These are phyloP conservation scores for Biston stratarius DNA, from an alignment of 2,888 invertebrate species.

Conservation along the genomic window DNA sequence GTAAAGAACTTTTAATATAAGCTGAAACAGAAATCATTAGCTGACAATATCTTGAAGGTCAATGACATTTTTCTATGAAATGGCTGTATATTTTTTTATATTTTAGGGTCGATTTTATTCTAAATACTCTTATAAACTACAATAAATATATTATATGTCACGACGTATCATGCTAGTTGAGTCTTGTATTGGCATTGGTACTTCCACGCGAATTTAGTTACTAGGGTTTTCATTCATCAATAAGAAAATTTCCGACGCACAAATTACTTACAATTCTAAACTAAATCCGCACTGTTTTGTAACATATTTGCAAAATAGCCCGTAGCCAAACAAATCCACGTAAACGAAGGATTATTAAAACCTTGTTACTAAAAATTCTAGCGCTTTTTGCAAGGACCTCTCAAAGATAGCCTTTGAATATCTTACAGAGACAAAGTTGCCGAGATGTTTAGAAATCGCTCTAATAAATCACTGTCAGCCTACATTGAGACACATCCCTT, in stretches of 20 bases:
- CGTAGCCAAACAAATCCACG: constrained; percentile 20
- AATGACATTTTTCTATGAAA: no score
- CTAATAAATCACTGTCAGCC: constrained; percentile 58
- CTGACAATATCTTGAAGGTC: no score
- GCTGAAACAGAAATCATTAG: no score
- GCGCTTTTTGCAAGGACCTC: not conserved
- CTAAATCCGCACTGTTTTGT: constrained; percentile 26
- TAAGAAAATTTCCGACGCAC: not conserved
- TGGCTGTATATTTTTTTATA: no score
- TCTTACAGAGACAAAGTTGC: constrained; percentile 24
- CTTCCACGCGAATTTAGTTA: no score
- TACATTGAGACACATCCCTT: constrained; percentile 47
- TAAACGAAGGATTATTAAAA: constrained; percentile 1
- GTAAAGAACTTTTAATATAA: no score
- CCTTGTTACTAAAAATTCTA: constrained; percentile 10
- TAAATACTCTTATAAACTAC: no score
- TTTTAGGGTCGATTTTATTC: no score
- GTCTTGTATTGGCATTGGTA: no score
- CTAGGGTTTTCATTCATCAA: no score
- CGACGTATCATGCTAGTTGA: no score
- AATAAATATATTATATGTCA: no score
- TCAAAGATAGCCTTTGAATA: constrained; percentile 4
- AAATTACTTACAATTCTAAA: constrained; percentile 20
- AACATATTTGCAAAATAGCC: constrained; percentile 16
- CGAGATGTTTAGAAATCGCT: constrained; percentile 10